These are phyloP conservation scores for Natator depressus DNA, from an alignment of 2,113 vertebrate genomes.

Conservation along the genomic window DNA sequence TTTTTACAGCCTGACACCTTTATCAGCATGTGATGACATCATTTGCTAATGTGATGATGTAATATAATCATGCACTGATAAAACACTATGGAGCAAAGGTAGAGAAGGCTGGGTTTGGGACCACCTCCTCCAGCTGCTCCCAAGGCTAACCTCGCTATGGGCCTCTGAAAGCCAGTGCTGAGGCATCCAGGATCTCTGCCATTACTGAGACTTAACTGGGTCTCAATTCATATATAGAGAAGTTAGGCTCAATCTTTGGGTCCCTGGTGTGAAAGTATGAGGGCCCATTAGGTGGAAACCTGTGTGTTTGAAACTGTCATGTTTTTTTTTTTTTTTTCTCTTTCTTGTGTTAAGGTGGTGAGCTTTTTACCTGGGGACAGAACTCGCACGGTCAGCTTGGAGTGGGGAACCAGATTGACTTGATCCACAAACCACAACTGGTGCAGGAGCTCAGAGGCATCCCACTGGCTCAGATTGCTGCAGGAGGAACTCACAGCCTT, in stretches of 20 bases:
- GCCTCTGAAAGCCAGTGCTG: too few relatives aligned
- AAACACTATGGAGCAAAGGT: fast-evolving
- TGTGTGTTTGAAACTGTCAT: background rate
- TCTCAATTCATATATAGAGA: background rate
- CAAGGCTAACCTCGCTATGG: background rate
- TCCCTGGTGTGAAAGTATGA: background rate
- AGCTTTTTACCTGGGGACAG: constrained; percentile 91
- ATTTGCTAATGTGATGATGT: background rate
- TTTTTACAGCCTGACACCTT: background rate
- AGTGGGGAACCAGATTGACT: constrained; percentile 73
- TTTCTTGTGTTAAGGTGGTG: constrained; percentile 80
- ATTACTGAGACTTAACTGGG: background rate
- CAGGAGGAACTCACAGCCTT: constrained; percentile 90
- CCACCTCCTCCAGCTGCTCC: background rate
- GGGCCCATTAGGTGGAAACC: background rate
- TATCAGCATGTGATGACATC: background rate
- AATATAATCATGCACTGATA: background rate
- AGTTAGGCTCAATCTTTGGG: too few relatives aligned
- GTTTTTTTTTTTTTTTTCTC: constrained; percentile 4
- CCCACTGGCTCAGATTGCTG: constrained; percentile 87
- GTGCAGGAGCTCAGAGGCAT: constrained; percentile 85
- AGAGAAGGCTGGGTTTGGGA: background rate
- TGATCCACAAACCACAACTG: constrained; percentile 75
- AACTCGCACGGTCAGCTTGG: constrained; percentile 90
- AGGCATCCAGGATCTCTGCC: background rate